These are phyloP conservation scores for Pyrochroa serraticornis DNA, from an alignment of 2,888 invertebrate species.

Conservation along the genomic window DNA sequence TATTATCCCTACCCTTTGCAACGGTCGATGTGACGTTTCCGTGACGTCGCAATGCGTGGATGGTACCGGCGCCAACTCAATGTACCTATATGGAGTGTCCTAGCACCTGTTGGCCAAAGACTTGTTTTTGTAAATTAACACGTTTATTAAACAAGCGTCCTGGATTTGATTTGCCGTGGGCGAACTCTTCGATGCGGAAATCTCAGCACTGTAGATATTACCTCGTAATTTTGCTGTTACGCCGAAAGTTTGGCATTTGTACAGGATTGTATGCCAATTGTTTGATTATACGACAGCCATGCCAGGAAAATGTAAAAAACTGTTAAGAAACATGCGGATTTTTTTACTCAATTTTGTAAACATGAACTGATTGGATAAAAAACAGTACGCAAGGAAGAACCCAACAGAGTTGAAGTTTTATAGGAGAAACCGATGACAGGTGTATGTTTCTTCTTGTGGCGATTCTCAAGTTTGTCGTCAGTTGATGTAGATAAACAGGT, in stretches of 20 bases:
- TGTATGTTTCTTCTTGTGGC: too few relatives aligned
- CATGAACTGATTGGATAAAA: too few relatives aligned
- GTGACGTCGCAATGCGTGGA: slow-evolving; percentile 45
- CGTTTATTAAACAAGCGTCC: slow-evolving; percentile 34
- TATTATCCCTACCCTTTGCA: slow-evolving; percentile 15
- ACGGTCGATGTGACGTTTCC: slow-evolving; percentile 33
- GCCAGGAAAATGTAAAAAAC: too few relatives aligned
- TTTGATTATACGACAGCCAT: too few relatives aligned
- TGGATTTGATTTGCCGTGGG: slow-evolving; percentile 25
- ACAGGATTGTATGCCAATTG: neutral
- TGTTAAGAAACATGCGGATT: too few relatives aligned
- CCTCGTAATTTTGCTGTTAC: too few relatives aligned
- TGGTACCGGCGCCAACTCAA: slow-evolving; percentile 47
- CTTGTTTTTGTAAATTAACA: slow-evolving; percentile 36
- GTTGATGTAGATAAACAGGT: too few relatives aligned
- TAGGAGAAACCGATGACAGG: too few relatives aligned
- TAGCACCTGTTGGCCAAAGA: slow-evolving; percentile 44
- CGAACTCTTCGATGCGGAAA: slow-evolving; percentile 19
- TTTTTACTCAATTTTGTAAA: too few relatives aligned
- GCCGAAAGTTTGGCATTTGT: neutral
- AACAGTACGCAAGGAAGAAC: too few relatives aligned
- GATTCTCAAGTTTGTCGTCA: too few relatives aligned
- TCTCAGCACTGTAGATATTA: slow-evolving; percentile 3
- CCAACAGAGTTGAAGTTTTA: too few relatives aligned
- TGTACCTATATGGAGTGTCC: slow-evolving; percentile 50